A percentile compares a stretch with the other conserved stretches of the same genome.
These are phyloP conservation scores for Platycnemis pennipes DNA, from an alignment of 2,888 invertebrate genomes.

Conservation along the genomic window DNA sequence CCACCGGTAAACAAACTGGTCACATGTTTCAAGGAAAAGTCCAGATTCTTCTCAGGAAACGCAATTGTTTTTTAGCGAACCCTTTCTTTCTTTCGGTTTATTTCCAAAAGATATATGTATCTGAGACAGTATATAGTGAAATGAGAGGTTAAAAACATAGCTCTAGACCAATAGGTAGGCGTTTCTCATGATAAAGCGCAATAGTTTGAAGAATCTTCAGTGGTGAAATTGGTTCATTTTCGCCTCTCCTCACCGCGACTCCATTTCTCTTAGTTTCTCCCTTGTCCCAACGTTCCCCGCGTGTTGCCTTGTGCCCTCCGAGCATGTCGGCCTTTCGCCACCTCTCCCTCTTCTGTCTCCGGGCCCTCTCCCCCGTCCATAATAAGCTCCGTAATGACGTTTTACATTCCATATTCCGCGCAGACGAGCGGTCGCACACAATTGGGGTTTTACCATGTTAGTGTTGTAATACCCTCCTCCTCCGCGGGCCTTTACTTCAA, in stretches of 20 bases:
- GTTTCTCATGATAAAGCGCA: no score
- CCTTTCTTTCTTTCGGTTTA: no score
- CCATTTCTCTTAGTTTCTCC: not conserved
- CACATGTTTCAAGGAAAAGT: no score
- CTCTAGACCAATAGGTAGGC: no score
- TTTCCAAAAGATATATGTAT: no score
- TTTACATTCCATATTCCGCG: conserved; percentile 62
- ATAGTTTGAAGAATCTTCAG: no score
- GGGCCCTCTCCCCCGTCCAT: conserved; percentile 6
- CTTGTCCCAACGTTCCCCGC: not conserved
- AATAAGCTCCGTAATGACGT: conserved; percentile 60
- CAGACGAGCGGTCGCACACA: conserved; percentile 63
- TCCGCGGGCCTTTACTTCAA: conserved; percentile 36
- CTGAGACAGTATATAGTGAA: no score
- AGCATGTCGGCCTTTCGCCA: not conserved
- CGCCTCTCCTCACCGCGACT: not conserved
- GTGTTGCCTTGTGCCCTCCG: not conserved
- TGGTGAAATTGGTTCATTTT: not conserved
- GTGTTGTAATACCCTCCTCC: conserved; percentile 53
- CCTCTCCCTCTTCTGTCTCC: not conserved
- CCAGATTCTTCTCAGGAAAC: no score
- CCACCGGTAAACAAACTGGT: no score
- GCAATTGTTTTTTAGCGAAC: no score
- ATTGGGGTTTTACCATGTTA: conserved; percentile 64
- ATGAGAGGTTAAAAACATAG: no score